Conservation (phyloP, 2,888 invertebrate species). For the Dendrolimus houi region DNA sequence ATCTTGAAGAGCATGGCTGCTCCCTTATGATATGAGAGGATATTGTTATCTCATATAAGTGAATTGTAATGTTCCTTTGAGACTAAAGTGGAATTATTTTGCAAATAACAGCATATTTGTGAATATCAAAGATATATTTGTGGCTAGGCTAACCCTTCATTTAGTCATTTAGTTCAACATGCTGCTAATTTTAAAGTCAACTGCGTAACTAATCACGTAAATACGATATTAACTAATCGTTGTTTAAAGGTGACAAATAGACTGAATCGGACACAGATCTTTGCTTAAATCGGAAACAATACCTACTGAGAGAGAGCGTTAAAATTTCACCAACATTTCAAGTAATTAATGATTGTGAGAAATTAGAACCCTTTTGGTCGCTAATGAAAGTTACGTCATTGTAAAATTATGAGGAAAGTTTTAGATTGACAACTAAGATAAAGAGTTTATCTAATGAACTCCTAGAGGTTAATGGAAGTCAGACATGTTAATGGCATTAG, state of each 20-base stretch:
- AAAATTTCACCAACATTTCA: not conserved
- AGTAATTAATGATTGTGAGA: not conserved
- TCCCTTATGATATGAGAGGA: too few relatives aligned
- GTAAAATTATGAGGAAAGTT: not conserved
- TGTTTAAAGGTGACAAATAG: not conserved
- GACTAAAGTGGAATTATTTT: too few relatives aligned
- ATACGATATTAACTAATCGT: not conserved
- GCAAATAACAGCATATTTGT: too few relatives aligned
- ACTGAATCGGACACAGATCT: not conserved
- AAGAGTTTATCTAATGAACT: not conserved
- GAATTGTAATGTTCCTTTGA: too few relatives aligned
- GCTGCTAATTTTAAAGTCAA: too few relatives aligned
- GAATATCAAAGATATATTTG: too few relatives aligned
- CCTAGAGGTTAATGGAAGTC: not conserved
- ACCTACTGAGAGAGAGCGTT: not conserved
- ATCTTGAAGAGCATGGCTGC: too few relatives aligned
- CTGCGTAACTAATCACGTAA: not conserved
- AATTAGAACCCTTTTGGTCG: not conserved
- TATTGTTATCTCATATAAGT: too few relatives aligned
- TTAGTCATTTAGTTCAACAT: too few relatives aligned
- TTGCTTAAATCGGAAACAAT: not conserved
- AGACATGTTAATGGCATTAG: not conserved
- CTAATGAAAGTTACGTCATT: not conserved
- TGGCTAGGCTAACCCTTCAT: too few relatives aligned
- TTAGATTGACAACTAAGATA: not conserved